phyloP scores from a whole-genome alignment of 2,797 vertebrate genomes.

The Danionella dracula region DNA sequence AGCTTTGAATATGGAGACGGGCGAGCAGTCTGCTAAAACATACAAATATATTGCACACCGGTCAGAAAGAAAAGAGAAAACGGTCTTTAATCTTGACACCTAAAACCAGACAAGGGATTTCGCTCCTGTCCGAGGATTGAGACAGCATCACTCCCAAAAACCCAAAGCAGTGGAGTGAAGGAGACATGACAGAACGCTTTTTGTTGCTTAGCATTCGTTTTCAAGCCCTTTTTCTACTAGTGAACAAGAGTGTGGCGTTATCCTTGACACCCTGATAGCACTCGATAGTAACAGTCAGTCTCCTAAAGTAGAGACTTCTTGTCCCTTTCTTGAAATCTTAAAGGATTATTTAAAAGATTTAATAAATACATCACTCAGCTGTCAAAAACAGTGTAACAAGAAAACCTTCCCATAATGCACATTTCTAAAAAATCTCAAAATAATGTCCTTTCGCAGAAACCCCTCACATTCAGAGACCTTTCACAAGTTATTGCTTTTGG shows the following conservation, averaged over 20 bases:
- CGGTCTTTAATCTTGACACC: conserved; percentile 23
- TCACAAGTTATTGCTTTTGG: not conserved
- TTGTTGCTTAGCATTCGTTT: not conserved
- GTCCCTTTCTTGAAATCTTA: conserved; percentile 1
- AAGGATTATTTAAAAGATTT: conserved; percentile 11
- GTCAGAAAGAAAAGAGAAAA: conserved; percentile 37
- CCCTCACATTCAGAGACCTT: conserved; percentile 5
- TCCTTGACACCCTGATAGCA: conserved; percentile 3
- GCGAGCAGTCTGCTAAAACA: conserved; percentile 22
- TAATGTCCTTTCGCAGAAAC: not conserved
- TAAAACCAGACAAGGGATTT: conserved; percentile 11
- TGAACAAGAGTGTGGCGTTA: conserved; percentile 19
- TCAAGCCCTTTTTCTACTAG: conserved; percentile 11
- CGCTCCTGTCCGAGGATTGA: conserved; percentile 1
- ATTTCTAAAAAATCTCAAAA: conserved; percentile 6
- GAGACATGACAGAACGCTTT: not conserved
- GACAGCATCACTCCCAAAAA: not conserved
- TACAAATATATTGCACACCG: conserved; percentile 62
- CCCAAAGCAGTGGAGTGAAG: not conserved
- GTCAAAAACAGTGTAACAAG: not conserved
- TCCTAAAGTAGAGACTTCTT: not conserved
- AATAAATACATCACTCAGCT: conserved; percentile 30
- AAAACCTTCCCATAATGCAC: conserved; percentile 4
- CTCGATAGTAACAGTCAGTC: not conserved
- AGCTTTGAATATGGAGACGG: conserved; percentile 29